phyloP scores from a whole-genome alignment of 2,888 invertebrate genomes.

The Cylloceria caligata region DNA sequence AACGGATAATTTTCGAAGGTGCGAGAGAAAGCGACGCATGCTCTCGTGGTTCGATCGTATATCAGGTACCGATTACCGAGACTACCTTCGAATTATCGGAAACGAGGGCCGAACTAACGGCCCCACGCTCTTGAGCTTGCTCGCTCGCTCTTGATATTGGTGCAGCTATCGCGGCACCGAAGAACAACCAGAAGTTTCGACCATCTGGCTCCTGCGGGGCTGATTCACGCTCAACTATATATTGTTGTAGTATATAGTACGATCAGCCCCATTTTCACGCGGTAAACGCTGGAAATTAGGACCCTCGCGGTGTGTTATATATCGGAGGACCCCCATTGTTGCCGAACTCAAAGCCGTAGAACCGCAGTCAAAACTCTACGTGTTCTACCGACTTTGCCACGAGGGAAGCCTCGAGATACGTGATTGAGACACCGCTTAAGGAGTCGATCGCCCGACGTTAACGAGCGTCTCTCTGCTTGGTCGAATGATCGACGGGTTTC shows the following conservation, averaged over 20 bases:
- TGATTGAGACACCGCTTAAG: conserved; percentile 61
- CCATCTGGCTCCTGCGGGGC: conserved; percentile 80
- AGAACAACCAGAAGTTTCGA: conserved; percentile 54
- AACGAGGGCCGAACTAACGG: conserved; percentile 80
- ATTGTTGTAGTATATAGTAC: conserved; percentile 23
- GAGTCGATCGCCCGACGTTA: conserved; percentile 52
- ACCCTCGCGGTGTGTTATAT: conserved; percentile 56
- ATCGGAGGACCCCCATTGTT: conserved; percentile 37
- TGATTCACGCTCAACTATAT: conserved; percentile 74
- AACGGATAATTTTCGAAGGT: conserved; percentile 81
- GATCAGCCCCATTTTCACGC: conserved; percentile 74
- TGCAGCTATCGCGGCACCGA: conserved; percentile 38
- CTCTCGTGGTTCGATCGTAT: conserved; percentile 77
- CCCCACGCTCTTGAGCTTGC: conserved; percentile 60
- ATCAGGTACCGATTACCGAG: conserved; percentile 77
- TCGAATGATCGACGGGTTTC: not conserved
- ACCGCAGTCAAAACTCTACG: conserved; percentile 36
- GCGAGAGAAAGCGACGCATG: conserved; percentile 75
- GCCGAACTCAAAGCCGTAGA: conserved; percentile 28
- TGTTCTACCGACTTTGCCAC: conserved; percentile 26
- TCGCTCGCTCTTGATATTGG: conserved; percentile 61
- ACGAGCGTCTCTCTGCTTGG: conserved; percentile 47
- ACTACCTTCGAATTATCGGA: conserved; percentile 82
- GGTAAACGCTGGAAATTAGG: conserved; percentile 76
- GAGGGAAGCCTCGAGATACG: conserved; percentile 52